These are phyloP conservation scores for Drosophila subobscura DNA, from an alignment of 1,140 invertebrate species.

Conservation along the genomic window DNA sequence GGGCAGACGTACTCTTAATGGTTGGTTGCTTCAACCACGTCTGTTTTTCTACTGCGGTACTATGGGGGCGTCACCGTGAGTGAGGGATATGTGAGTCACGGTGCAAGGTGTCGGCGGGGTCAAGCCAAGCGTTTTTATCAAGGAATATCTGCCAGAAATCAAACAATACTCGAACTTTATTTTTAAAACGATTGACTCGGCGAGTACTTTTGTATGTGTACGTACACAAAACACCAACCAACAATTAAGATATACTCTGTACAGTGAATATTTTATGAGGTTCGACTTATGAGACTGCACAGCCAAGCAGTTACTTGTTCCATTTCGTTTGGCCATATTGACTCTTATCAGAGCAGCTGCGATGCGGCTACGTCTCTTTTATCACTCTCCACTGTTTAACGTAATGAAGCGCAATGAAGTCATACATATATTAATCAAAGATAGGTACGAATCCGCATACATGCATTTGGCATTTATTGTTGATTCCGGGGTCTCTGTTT, in stretches of 20 bases:
- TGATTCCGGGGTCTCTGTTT: constrained; percentile 7
- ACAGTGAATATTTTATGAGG: constrained; percentile 27
- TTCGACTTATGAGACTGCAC: background rate
- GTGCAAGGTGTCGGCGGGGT: background rate
- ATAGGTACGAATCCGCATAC: constrained; percentile 8
- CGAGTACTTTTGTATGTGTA: too few relatives aligned
- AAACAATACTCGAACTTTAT: too few relatives aligned
- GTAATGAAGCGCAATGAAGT: background rate
- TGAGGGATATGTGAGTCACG: constrained; percentile 9
- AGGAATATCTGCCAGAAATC: too few relatives aligned
- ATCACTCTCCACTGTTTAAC: background rate
- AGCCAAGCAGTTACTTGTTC: background rate
- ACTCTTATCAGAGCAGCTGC: constrained; percentile 25
- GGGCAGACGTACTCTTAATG: constrained; percentile 45
- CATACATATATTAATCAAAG: constrained; percentile 31
- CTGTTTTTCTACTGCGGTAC: background rate
- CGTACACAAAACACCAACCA: too few relatives aligned
- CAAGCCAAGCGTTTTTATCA: too few relatives aligned
- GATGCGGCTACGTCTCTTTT: background rate
- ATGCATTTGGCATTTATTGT: constrained; percentile 18
- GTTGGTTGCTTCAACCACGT: constrained; percentile 21
- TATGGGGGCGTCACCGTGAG: background rate
- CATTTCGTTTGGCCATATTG: constrained; percentile 4
- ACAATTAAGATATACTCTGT: background rate
- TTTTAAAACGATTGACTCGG: too few relatives aligned